Percentiles rank a stretch among this genome's conserved stretches.
Conservation (phyloP, 2,113 vertebrate genomes). For the Opisthocomus hoazin region DNA sequence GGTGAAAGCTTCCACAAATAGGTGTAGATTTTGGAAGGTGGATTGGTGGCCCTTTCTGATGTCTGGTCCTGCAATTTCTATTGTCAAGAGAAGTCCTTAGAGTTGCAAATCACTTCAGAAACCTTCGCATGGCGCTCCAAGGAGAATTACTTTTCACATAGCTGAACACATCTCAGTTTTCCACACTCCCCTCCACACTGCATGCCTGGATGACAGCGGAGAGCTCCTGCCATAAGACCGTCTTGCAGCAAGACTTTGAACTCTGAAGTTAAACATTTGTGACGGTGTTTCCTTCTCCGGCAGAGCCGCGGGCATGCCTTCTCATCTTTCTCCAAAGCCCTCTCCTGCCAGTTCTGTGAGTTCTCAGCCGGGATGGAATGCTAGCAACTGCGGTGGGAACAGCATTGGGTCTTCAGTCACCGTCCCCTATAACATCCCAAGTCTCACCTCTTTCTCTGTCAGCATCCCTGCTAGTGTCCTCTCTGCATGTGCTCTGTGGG, state of each 20-base stretch:
- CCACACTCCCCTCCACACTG: neutral
- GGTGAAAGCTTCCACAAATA: neutral
- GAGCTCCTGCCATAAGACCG: neutral
- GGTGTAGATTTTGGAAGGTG: neutral
- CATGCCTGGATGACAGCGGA: neutral
- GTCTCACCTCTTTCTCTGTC: constrained; percentile 83
- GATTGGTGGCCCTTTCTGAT: neutral
- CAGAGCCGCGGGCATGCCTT: constrained; percentile 78
- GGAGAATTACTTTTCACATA: neutral
- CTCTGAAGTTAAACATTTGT: neutral
- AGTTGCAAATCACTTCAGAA: neutral
- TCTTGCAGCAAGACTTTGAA: neutral
- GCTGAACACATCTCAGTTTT: neutral
- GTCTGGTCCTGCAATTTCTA: neutral
- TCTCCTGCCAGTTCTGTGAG: constrained; percentile 76
- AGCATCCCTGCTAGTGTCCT: constrained; percentile 87
- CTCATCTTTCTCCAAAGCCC: constrained; percentile 73
- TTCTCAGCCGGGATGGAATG: constrained; percentile 67
- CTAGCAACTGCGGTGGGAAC: constrained; percentile 47
- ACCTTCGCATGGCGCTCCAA: neutral
- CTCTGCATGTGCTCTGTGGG: constrained; percentile 86
- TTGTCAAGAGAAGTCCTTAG: neutral
- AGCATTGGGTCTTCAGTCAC: too few relatives aligned
- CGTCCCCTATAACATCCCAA: constrained; percentile 80
- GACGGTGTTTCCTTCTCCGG: neutral